Conservation (phyloP, 2,797 vertebrate species). For the Neoniphon sammara region DNA sequence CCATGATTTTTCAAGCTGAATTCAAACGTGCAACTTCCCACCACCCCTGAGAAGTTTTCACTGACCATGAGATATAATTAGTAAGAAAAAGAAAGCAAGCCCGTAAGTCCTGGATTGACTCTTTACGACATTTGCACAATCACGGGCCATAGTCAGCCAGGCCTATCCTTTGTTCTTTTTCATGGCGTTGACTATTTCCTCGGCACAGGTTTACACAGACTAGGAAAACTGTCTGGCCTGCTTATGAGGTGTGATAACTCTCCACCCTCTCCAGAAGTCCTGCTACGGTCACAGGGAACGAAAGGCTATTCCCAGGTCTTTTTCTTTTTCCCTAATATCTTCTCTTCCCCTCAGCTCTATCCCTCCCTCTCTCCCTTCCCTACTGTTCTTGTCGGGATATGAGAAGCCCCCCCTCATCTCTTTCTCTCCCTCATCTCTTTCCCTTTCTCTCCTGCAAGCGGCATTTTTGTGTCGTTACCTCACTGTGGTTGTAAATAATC, state of each 20-base stretch:
- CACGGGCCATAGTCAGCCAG: slow-evolving; percentile 21
- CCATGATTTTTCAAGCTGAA: neutral
- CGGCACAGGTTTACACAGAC: slow-evolving; percentile 36
- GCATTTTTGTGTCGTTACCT: slow-evolving; percentile 86
- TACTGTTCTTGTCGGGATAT: slow-evolving; percentile 40
- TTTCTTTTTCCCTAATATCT: slow-evolving; percentile 16
- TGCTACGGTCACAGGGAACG: slow-evolving; percentile 38
- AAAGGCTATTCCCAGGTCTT: slow-evolving; percentile 66
- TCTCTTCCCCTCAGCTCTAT: neutral
- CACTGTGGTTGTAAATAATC: slow-evolving; percentile 84
- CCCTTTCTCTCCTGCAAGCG: slow-evolving; percentile 67
- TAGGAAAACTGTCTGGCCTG: slow-evolving; percentile 40
- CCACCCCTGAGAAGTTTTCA: neutral
- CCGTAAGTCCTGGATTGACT: slow-evolving; percentile 2
- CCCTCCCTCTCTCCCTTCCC: slow-evolving; percentile 14
- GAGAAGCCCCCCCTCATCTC: slow-evolving; percentile 25
- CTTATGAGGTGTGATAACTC: slow-evolving; percentile 57
- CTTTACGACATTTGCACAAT: slow-evolving; percentile 22
- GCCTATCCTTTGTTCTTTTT: slow-evolving; percentile 36
- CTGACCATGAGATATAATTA: neutral
- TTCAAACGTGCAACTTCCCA: neutral
- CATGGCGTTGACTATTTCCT: slow-evolving; percentile 39
- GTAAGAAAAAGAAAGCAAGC: neutral
- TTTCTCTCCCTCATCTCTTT: slow-evolving; percentile 26
- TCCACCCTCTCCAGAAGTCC: slow-evolving; percentile 1